Conservation (phyloP, 2,888 invertebrate species). For the Alentia gelatinosa region DNA sequence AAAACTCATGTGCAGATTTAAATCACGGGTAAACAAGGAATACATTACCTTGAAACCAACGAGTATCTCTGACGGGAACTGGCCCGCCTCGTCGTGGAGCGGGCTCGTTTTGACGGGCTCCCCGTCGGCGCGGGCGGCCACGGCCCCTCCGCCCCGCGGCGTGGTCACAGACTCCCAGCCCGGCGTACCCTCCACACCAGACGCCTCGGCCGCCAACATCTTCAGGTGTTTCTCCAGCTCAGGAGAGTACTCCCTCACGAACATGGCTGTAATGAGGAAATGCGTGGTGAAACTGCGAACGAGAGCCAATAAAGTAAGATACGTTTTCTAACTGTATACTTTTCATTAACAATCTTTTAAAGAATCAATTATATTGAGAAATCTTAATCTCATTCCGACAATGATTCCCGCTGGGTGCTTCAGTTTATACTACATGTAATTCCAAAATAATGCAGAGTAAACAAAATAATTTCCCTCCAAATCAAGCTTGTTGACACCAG, state of each 20-base stretch:
- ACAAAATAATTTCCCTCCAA: too few species aligned
- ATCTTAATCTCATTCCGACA: too few species aligned
- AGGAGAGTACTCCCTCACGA: constrained; percentile 15
- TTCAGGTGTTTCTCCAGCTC: constrained; percentile 26
- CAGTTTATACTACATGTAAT: too few species aligned
- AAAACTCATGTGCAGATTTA: too few species aligned
- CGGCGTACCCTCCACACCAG: neutral
- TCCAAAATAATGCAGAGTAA: too few species aligned
- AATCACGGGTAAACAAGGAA: too few species aligned
- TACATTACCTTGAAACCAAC: constrained; percentile 7
- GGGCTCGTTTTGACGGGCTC: neutral
- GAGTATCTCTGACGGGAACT: neutral
- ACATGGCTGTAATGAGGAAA: constrained; percentile 33
- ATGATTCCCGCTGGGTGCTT: too few species aligned
- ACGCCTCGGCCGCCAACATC: neutral
- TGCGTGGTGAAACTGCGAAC: too few species aligned
- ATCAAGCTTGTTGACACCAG: too few species aligned
- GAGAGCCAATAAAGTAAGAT: neutral
- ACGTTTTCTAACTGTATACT: neutral
- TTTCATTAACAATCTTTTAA: too few species aligned
- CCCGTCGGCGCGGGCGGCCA: neutral
- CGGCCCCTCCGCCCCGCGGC: neutral
- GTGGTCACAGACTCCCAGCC: neutral
- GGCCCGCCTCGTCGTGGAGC: neutral
- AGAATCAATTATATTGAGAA: too few species aligned